A percentile compares a stretch with the other conserved stretches of the same genome.
Conservation (phyloP, 2,113 vertebrate species). For the Microcebus ravelobensis region DNA sequence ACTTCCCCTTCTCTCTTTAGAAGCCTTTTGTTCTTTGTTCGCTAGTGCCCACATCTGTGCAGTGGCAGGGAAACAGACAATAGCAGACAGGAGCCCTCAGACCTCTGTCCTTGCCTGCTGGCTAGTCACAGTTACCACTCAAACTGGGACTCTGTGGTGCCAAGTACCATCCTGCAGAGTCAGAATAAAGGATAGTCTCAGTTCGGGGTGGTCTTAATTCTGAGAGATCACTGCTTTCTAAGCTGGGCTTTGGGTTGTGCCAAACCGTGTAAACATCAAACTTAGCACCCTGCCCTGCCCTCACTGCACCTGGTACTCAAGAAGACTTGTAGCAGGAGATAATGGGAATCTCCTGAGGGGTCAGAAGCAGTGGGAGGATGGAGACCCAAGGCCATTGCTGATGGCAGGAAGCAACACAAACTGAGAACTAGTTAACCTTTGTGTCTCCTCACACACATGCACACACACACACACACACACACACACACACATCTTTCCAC, state of each 20-base stretch:
- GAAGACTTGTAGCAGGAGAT: neutral
- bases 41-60: neutral
- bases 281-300: no score
- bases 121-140: no score
- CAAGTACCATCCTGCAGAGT: neutral
- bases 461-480: no score
- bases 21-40: neutral
- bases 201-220: neutral
- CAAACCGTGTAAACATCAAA: rapidly evolving
- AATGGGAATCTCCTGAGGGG: neutral
- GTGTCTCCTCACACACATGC: neutral
- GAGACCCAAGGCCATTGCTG: neutral
- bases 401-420: neutral
- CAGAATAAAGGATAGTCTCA: neutral
- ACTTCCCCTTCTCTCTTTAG: neutral
- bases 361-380: neutral
- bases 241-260: neutral
- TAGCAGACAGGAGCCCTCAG: neutral
- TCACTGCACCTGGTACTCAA: no score
- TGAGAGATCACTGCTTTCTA: neutral
- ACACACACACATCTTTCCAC: neutral
- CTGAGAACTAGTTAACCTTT: neutral
- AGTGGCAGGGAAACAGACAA: neutral
- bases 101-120: no score
- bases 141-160: neutral